These are phyloP conservation scores for Embiotoca jacksoni DNA, from an alignment of 2,113 vertebrate species.

Conservation along the genomic window DNA sequence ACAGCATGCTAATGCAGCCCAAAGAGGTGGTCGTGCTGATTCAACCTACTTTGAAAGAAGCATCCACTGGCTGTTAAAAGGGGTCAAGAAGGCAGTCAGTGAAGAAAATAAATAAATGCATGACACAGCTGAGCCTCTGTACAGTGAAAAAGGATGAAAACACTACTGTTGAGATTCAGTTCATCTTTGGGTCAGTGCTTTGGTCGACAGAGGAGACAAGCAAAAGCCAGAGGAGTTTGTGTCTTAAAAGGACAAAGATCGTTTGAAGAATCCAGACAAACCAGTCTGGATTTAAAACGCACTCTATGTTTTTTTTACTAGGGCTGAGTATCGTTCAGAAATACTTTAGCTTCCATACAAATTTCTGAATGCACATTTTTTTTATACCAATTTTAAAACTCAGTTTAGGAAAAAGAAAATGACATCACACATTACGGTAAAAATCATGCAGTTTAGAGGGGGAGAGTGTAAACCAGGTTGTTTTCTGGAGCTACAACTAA, in stretches of 20 bases:
- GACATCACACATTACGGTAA: too few relatives aligned
- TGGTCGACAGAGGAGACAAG: neutral
- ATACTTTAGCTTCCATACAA: too few relatives aligned
- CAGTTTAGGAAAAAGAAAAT: too few relatives aligned
- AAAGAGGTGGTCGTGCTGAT: slow-evolving; percentile 14
- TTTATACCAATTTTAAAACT: too few relatives aligned
- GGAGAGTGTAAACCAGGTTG: too few relatives aligned
- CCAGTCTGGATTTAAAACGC: neutral
- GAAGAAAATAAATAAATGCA: neutral
- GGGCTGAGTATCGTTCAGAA: too few relatives aligned
- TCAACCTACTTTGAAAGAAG: slow-evolving; percentile 35
- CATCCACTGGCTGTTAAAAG: slow-evolving; percentile 8
- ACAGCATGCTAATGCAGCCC: slow-evolving; percentile 9
- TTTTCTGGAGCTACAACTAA: too few relatives aligned
- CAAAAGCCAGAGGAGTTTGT: neutral
- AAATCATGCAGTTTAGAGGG: too few relatives aligned
- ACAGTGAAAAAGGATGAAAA: slow-evolving; percentile 2
- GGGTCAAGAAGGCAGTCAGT: neutral
- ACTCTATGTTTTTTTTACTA: neutral
- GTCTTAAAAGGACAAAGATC: neutral
- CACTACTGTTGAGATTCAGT: neutral
- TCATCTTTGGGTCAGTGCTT: neutral
- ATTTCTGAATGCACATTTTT: too few relatives aligned
- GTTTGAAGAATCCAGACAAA: neutral
- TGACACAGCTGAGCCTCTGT: neutral